Percentiles rank a stretch among this genome's conserved stretches.
phyloP scores from a whole-genome alignment of 2,888 invertebrate species.

The Sarcophaga subvicina region DNA sequence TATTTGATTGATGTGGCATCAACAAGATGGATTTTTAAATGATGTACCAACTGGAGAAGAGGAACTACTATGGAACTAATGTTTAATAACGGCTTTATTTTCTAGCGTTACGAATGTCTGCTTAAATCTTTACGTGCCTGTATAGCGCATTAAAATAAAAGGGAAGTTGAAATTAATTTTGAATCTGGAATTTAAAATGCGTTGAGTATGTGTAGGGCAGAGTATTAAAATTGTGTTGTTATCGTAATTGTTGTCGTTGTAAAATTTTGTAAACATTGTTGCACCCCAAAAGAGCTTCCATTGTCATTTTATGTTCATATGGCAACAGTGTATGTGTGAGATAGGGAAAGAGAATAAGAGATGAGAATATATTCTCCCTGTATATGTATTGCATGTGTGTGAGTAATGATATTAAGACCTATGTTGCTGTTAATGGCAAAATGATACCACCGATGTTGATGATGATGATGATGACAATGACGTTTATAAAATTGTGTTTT shows the following conservation, averaged over 20 bases:
- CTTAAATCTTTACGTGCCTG: too few relatives aligned
- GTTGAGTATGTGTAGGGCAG: neutral
- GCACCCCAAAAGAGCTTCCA: constrained; percentile 44
- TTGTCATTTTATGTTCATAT: constrained; percentile 20
- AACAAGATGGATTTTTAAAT: too few relatives aligned
- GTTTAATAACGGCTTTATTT: too few relatives aligned
- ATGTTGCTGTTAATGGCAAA: neutral
- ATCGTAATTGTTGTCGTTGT: too few relatives aligned
- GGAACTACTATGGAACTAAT: too few relatives aligned
- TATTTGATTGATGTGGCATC: too few relatives aligned
- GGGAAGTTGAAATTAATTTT: neutral
- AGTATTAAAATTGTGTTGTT: too few relatives aligned
- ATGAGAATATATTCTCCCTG: too few relatives aligned
- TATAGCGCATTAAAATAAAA: neutral
- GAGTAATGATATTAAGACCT: neutral
- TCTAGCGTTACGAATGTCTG: too few relatives aligned
- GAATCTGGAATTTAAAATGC: constrained; percentile 8
- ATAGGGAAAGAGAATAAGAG: too few relatives aligned
- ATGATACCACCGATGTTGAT: neutral
- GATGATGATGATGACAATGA: constrained; percentile 17
- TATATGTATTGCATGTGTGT: too few relatives aligned
- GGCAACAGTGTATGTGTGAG: neutral
- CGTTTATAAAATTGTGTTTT: constrained; percentile 35
- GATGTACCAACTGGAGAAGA: too few relatives aligned
- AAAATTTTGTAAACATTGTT: constrained; percentile 28